Base-by-base conservation (phyloP, 2,113 vertebrate species). In the Nycticorax nycticorax region DNA sequence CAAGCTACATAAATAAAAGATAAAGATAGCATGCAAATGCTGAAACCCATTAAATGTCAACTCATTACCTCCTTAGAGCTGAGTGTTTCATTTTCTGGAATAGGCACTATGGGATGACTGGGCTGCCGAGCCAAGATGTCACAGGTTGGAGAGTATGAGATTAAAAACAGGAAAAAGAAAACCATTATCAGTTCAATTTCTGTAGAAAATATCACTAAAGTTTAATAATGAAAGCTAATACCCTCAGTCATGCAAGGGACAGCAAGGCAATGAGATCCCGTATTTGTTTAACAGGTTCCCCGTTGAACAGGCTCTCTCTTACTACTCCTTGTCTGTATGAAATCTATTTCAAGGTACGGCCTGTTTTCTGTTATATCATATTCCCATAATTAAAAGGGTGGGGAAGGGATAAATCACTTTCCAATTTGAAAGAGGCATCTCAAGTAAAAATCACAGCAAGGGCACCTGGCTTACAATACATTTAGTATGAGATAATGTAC, bases 61-160 rank as follows among this genome's bases (percentile, higher is more conserved):
- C 15, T 56, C 69, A 80, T 98, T 98, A 98, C 98, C 98, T 98
- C 95, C 86, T 97, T 95, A 43, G 97, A 97, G 95, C 91, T 87
- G 87, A 98, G 97, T 59, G 96, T 96, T 95, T 98, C 98, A 7
- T 98, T 97, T 97, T 98, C 98, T 92, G 98, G 98, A 97, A 98
- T 98, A 95, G 98, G 94, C 93, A 98, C 94, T 93, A 98, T 98
- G 56, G 98, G 96, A 96, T 97, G 98, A 96, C 89, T 96, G 72
- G 95, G 95, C 97, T 98, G 97, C 85, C 22, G 1, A 97, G 90
- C 39, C 89, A 94, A 97, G 92, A 95, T 35, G 73, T 77, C 93
- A 85, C 56, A 53, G n/a, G 69, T 94, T 64, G 60, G 22, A 89
- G 26, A 85, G 35, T 56, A 60, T 48, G 45, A 77, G 16, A 26